A percentile compares a stretch with the other conserved stretches of the same genome.
These are phyloP conservation scores for Xestia c-nigrum DNA, from an alignment of 2,888 invertebrate genomes.

Conservation along the genomic window DNA sequence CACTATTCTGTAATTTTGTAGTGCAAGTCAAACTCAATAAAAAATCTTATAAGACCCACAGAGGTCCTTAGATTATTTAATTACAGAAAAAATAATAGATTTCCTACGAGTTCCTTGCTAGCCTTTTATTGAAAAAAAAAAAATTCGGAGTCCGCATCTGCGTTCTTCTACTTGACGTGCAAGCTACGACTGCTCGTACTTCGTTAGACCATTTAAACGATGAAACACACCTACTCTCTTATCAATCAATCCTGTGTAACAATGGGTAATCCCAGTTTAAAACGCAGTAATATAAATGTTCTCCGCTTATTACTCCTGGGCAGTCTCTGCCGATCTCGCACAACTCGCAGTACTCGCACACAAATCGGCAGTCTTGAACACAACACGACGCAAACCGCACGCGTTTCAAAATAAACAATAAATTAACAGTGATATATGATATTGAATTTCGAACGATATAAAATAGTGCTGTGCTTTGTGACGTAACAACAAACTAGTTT, in stretches of 20 bases:
- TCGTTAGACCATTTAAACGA: neutral
- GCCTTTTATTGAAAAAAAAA: no score
- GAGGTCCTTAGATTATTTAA: no score
- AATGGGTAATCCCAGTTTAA: slow-evolving; percentile 35
- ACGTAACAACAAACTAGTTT: slow-evolving; percentile 46
- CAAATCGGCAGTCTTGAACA: slow-evolving; percentile 70
- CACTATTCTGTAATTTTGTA: neutral
- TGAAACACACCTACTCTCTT: neutral
- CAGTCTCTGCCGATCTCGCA: slow-evolving; percentile 77
- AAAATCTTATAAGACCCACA: neutral
- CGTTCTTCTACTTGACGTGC: neutral
- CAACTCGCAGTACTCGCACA: slow-evolving; percentile 60
- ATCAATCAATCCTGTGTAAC: slow-evolving; percentile 40
- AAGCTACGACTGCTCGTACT: neutral
- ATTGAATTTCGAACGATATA: slow-evolving; percentile 41
- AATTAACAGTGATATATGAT: slow-evolving; percentile 59
- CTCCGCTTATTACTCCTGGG: slow-evolving; percentile 64
- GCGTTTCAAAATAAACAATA: slow-evolving; percentile 55
- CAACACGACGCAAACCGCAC: slow-evolving; percentile 63
- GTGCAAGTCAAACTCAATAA: neutral
- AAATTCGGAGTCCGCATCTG: no score
- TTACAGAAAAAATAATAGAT: neutral
- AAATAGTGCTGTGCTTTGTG: slow-evolving; percentile 57
- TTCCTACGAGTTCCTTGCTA: no score
- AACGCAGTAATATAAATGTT: slow-evolving; percentile 70